A percentile compares a stretch with the other conserved stretches of the same genome.
These are phyloP conservation scores for Proisotoma minuta DNA, from an alignment of 2,888 invertebrate genomes.

Conservation along the genomic window DNA sequence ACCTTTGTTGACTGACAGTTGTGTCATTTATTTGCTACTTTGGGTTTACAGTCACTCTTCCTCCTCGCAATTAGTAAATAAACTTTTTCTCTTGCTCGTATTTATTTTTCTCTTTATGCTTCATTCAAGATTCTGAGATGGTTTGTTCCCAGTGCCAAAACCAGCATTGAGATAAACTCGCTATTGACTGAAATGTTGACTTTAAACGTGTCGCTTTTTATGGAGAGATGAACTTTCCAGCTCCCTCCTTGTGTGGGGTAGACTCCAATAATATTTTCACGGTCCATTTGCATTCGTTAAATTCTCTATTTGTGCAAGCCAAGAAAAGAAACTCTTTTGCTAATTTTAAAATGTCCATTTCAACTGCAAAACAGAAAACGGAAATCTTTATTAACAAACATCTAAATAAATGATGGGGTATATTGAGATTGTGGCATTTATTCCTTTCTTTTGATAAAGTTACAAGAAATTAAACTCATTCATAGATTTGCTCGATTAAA, in stretches of 20 bases:
- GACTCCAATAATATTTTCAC: constrained; percentile 1
- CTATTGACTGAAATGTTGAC: constrained; percentile 4
- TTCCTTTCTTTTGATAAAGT: no score
- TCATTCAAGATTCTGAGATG: no score
- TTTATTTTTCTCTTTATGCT: constrained; percentile 3
- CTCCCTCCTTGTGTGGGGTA: background rate
- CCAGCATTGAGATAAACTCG: constrained; percentile 3
- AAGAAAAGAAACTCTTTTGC: background rate
- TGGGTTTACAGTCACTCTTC: constrained; percentile 3
- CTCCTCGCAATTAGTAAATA: constrained; percentile 5
- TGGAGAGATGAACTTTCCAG: background rate
- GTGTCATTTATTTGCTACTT: constrained; percentile 2
- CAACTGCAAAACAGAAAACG: background rate
- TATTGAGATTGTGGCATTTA: no score
- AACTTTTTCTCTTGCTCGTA: background rate
- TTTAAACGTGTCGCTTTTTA: constrained; percentile 4
- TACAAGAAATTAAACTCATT: background rate
- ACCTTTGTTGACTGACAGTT: background rate
- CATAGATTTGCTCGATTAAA: background rate
- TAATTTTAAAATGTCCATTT: background rate
- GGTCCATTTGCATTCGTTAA: constrained; percentile 3
- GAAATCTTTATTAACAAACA: background rate
- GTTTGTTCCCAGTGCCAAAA: constrained; percentile 1
- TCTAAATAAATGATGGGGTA: background rate
- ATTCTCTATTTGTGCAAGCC: background rate